Evolutionary conservation across 2,113 vertebrate species (phyloP).

Genomic region (Cranoglanis bouderius): DNA sequence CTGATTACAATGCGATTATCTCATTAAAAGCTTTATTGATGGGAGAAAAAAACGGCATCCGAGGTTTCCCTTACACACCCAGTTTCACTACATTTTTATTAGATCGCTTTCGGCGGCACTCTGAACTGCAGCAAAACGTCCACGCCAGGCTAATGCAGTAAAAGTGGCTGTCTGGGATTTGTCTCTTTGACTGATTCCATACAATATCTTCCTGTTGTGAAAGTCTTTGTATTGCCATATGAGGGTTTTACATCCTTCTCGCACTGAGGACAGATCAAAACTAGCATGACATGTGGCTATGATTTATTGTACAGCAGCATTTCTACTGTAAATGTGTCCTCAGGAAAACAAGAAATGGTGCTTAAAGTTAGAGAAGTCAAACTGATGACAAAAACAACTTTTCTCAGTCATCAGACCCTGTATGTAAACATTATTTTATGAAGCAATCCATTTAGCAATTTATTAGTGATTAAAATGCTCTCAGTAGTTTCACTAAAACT

Average conservation of each 20-base stretch:
- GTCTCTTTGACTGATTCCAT: neutral
- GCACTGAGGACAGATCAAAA: conserved; percentile 17
- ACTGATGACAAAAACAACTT: neutral
- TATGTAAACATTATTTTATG: neutral
- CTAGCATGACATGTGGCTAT: neutral
- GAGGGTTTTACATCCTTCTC: neutral
- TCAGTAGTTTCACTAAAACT: neutral
- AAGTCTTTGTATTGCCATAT: conserved; percentile 3
- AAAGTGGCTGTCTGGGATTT: conserved; percentile 26
- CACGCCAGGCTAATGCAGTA: conserved; percentile 9
- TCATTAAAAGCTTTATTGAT: conserved; percentile 53
- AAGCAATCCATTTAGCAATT: neutral
- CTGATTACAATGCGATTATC: conserved; percentile 61
- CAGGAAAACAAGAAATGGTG: neutral
- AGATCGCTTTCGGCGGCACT: conserved; percentile 15
- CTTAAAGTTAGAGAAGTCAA: neutral
- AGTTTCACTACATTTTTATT: conserved; percentile 26
- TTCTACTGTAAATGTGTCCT: conserved; percentile 6
- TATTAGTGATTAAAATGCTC: neutral
- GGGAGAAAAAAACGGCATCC: conserved; percentile 34
- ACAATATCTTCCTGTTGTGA: conserved; percentile 8
- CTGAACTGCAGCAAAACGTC: neutral
- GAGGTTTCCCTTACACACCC: conserved; percentile 38
- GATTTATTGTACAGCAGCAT: neutral
- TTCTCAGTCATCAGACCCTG: neutral